Base-by-base conservation (phyloP, 1,140 invertebrate genomes). In the Drosophila ogumai region DNA sequence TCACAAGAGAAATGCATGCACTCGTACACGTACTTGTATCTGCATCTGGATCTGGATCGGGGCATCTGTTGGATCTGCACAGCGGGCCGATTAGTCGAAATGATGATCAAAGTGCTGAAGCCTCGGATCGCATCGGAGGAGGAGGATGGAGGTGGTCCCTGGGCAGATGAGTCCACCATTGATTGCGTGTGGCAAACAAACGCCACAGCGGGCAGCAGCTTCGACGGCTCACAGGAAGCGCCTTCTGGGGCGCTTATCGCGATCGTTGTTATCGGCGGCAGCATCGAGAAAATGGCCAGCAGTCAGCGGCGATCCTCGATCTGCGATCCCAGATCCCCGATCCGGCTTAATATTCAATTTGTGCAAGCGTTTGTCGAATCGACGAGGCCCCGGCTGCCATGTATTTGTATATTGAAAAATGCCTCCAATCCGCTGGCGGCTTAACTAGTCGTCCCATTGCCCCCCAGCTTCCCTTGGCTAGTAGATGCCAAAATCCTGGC, bases 291-390 rank as follows among this genome's bases (percentile, higher is more conserved):
- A 69, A 68, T 81, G 63, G 55, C 59, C 55, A 79, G 49, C 47
- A 65, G 49, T 71, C 77, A 59, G 58, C 43, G 22, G n/a, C 22
- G 47, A 34, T 57, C 32, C 32, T 13, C 9, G 38, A 64, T 55
- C n/a, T 49, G 28, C 40, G 31, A 55, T 41, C 56, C 73, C 60
- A 58, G 75, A 36, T 40, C 19, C 49, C 6, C 50, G 43, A 60
- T 56, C 76, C 72, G 67, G 85, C 68, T 88, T 88, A 88, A 88
- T 88, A 88, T 90, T 90, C 80, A 88, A 88, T 88, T 88, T 88
- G 84, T 84, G 84, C 60, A 64, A 84, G 66, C 71, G 77, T 90
- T 90, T 88, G 84, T 84, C 71, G 65, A 79, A 64, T 60, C 65
- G 49, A 44, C 43, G 25, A 46, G 58, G 13, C 43, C 32, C 55